A percentile compares a stretch with the other conserved stretches of the same genome.
These are phyloP conservation scores for Neomorphus geoffroyi DNA, from an alignment of 2,797 vertebrate genomes.

Conservation along the genomic window DNA sequence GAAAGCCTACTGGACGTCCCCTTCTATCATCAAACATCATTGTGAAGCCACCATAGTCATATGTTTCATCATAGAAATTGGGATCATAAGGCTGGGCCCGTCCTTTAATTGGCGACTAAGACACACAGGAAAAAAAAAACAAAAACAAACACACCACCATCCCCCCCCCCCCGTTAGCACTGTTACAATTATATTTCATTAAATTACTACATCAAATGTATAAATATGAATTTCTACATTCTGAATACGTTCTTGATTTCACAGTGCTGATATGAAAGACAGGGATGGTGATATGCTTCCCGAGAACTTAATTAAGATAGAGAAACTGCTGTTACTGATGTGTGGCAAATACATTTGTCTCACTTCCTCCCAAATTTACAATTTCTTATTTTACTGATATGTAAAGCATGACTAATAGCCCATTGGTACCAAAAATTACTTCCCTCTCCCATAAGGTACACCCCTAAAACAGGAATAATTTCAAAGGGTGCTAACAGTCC, in stretches of 20 bases:
- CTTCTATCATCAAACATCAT: slow-evolving; percentile 93
- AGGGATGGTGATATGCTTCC: background rate
- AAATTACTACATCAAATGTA: background rate
- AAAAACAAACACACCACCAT: background rate
- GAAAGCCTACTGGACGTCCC: slow-evolving; percentile 91
- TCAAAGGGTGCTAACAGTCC: background rate
- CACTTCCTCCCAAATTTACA: background rate
- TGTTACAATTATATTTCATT: background rate
- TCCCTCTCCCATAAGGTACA: background rate
- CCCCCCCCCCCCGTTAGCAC: background rate
- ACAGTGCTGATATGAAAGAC: background rate
- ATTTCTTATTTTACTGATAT: background rate
- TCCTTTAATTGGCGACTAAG: slow-evolving; percentile 94
- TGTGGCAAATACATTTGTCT: background rate
- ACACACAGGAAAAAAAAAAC: background rate
- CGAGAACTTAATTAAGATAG: background rate
- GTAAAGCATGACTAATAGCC: background rate
- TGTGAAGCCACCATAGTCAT: slow-evolving; percentile 96
- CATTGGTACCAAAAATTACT: background rate
- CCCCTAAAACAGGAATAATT: background rate
- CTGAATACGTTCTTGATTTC: background rate
- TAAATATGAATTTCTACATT: background rate
- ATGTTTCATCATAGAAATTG: slow-evolving; percentile 96
- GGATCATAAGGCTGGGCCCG: slow-evolving; percentile 94
- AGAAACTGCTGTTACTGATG: background rate